A percentile compares a stretch with the other conserved stretches of the same genome.
phyloP scores from a whole-genome alignment of 2,797 vertebrate genomes.

The Tadarida brasiliensis region DNA sequence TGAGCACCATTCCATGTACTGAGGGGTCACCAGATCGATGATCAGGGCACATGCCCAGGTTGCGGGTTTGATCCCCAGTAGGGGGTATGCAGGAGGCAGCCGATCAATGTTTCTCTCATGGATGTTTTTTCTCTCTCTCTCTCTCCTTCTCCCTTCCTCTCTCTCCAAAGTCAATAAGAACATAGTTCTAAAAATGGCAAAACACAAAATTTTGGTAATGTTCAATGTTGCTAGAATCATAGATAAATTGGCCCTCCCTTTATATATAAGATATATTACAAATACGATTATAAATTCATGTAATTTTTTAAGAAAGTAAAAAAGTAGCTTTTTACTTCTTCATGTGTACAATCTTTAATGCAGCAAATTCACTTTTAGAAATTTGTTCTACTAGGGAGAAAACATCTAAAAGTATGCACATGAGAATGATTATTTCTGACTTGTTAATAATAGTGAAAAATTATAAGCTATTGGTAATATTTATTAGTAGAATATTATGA shows the following conservation, averaged over 20 bases:
- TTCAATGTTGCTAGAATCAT: not conserved
- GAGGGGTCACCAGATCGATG: too few relatives aligned
- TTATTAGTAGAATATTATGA: not conserved
- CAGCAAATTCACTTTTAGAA: not conserved
- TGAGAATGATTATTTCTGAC: not conserved
- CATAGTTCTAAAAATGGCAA: not conserved
- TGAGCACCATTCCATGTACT: too few relatives aligned
- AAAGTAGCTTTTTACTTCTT: not conserved
- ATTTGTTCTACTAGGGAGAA: not conserved
- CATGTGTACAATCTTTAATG: not conserved
- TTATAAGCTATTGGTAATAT: not conserved
- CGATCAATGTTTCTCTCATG: too few relatives aligned
- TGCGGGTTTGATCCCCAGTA: too few relatives aligned
- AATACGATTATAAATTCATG: not conserved
- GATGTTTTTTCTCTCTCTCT: too few relatives aligned
- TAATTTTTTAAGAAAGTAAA: slow-evolving; percentile 20
- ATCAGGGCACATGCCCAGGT: too few relatives aligned
- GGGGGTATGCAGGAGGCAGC: too few relatives aligned
- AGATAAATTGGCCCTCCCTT: not conserved
- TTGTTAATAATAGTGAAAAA: not conserved
- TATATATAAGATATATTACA: not conserved
- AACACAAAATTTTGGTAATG: not conserved
- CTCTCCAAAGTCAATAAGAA: too few relatives aligned
- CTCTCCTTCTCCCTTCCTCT: too few relatives aligned
- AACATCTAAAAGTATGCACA: not conserved